Conservation (phyloP, 2,888 invertebrate species). For the Formica aserva region DNA sequence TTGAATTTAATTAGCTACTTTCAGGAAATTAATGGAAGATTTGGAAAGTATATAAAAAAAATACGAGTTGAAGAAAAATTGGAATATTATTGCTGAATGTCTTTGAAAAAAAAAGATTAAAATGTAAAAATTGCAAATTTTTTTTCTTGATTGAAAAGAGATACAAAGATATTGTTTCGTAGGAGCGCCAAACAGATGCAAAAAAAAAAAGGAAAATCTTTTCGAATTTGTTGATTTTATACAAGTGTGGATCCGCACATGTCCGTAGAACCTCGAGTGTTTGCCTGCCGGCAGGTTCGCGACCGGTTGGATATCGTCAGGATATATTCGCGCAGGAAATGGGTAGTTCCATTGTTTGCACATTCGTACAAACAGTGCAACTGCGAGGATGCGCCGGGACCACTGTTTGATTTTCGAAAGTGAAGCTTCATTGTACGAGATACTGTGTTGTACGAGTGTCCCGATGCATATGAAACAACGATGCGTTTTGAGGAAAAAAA, state of each 20-base stretch:
- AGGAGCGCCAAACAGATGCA: constrained; percentile 3
- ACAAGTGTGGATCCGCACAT: constrained; percentile 46
- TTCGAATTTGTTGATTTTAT: constrained; percentile 36
- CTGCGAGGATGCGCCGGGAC: constrained; percentile 75
- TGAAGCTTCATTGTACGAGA: constrained; percentile 76
- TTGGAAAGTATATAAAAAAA: background rate
- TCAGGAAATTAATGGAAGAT: background rate
- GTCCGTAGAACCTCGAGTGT: constrained; percentile 63
- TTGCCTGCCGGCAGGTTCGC: constrained; percentile 77
- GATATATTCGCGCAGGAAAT: constrained; percentile 79
- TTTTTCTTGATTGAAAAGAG: background rate
- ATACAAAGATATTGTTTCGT: background rate
- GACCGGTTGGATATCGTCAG: constrained; percentile 78
- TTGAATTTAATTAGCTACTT: background rate
- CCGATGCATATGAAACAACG: constrained; percentile 52
- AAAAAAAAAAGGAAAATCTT: constrained; percentile 16
- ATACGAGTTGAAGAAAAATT: background rate
- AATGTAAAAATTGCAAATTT: background rate
- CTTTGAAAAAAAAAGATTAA: background rate
- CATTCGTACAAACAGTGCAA: constrained; percentile 80
- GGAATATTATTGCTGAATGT: background rate
- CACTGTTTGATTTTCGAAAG: constrained; percentile 83
- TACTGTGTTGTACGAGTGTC: constrained; percentile 41
- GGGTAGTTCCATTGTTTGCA: constrained; percentile 80
- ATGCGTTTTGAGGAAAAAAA: constrained; percentile 27